A percentile compares a stretch with the other conserved stretches of the same genome.
These are phyloP conservation scores for Amniataba percoides DNA, from an alignment of 2,797 vertebrate species.

Conservation along the genomic window DNA sequence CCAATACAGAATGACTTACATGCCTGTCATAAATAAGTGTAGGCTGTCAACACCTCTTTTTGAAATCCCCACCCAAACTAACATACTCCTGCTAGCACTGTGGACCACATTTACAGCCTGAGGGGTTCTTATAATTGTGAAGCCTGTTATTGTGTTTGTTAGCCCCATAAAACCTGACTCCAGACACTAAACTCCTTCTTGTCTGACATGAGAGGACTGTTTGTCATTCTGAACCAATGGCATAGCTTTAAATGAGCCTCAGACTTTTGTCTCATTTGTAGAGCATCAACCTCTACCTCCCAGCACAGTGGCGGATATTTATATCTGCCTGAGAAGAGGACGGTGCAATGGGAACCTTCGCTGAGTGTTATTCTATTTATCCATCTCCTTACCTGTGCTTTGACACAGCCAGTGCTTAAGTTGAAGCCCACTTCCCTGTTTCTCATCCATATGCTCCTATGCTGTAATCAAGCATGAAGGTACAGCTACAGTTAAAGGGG, in stretches of 20 bases:
- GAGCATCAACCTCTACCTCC: slow-evolving; percentile 13
- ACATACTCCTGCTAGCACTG: too few species aligned
- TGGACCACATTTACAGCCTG: neutral
- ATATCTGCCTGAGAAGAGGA: slow-evolving; percentile 12
- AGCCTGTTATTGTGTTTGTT: neutral
- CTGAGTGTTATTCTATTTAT: neutral
- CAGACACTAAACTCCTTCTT: slow-evolving; percentile 1
- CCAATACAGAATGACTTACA: neutral
- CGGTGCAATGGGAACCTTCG: slow-evolving; percentile 10
- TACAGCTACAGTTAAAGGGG: neutral
- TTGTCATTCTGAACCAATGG: neutral
- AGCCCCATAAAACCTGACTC: neutral
- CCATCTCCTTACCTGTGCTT: neutral
- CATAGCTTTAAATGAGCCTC: neutral
- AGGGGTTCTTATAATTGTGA: neutral
- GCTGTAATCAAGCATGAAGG: slow-evolving; percentile 3
- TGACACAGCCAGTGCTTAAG: slow-evolving; percentile 22
- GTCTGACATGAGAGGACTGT: neutral
- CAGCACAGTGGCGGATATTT: slow-evolving; percentile 21
- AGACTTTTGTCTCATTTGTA: slow-evolving; percentile 20
- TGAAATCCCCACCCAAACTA: neutral
- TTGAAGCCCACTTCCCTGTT: slow-evolving; percentile 18
- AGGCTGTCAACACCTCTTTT: neutral
- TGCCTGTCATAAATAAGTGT: neutral
- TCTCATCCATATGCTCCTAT: slow-evolving; percentile 5